phyloP scores from a whole-genome alignment of 2,888 invertebrate genomes.

The Brenthis hecate region DNA sequence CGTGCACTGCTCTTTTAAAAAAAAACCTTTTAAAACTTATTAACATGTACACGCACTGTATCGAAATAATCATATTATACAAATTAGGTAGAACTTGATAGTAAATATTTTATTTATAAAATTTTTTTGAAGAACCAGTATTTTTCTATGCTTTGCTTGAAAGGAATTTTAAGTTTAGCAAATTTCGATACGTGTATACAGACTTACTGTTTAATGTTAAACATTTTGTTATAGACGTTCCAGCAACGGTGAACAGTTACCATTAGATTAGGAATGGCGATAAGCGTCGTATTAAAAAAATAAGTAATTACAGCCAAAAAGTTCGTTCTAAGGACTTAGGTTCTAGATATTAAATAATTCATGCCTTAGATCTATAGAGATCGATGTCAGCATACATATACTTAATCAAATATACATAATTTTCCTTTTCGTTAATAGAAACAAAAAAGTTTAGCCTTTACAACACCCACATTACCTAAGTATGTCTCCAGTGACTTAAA shows the following conservation, averaged over 20 bases:
- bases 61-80: background rate
- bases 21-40: too few relatives aligned
- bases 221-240: slow-evolving; percentile 73
- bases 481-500: slow-evolving; percentile 38
- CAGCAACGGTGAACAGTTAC: slow-evolving; percentile 82
- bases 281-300: slow-evolving; percentile 62
- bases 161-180: background rate
- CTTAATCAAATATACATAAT: slow-evolving; percentile 16
- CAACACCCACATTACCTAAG: slow-evolving; percentile 4
- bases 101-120: background rate
- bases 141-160: slow-evolving; percentile 1
- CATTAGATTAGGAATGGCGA: slow-evolving; percentile 68
- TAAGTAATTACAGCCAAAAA: slow-evolving; percentile 81
- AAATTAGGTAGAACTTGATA: background rate
- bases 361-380: slow-evolving; percentile 53
- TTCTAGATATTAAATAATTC: slow-evolving; percentile 63
- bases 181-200: slow-evolving; percentile 28
- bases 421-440: slow-evolving; percentile 2
- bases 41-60: background rate
- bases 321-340: slow-evolving; percentile 81
- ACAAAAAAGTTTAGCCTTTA: slow-evolving; percentile 5
- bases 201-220: slow-evolving; percentile 66
- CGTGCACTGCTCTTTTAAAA: slow-evolving; percentile 4
- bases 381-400: slow-evolving; percentile 31
- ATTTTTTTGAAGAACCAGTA: background rate